Evolutionary conservation across 2,888 invertebrate species (phyloP), one percentile per base, ranked within the genome.

Genomic region (Eupithecia subfuscata): DNA sequence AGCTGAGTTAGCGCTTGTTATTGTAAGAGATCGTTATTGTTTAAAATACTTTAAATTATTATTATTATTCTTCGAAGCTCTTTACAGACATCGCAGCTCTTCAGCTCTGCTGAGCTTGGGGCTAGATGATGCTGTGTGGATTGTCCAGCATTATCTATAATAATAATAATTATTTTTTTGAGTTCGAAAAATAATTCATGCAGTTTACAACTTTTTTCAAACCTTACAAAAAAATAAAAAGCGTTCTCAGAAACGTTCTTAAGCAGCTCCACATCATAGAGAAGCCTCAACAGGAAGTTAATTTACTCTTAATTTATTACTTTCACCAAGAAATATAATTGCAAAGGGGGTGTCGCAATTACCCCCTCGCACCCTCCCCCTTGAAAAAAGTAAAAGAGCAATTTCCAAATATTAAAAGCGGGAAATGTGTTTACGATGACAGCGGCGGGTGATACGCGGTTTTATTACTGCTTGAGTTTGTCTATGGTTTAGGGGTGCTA

Each of bases 401-500:
- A 91, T 91, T 88, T 89, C 80, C 82, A 86, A 89, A 91, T 92
- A 90, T 91, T 91, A 91, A 88, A 85, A 85, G 85, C 84, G 85
- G 84, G 86, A 86, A 91, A 92, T 89, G 90, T 89, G 90, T 91
- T 91, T 90, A 92, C 86, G 89, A 91, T 86, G 91, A 87, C 89
- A 88, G 87, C 82, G 84, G 81, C 74, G 81, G 85, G 73, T 45
- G 70, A 68, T 87, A 92, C 87, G 90, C 91, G 82, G 69, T 87
- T 91, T 74, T 85, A 77, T 75, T 75, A 77, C 77, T 77, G 52
- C 69, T 75, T 52, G 71, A 74, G 71, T 75, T 75, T 77, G 77
- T 77, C 77, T 77, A 73, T 74, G 69, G 63, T 71, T 14, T 2
- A 40, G 34, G 77, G 69, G 63, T 77, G 77, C 3, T 70, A 16